Evolutionary conservation across 2,113 vertebrate genomes (phyloP).

Genomic region (Calyptommatus sinebrachiatus): DNA sequence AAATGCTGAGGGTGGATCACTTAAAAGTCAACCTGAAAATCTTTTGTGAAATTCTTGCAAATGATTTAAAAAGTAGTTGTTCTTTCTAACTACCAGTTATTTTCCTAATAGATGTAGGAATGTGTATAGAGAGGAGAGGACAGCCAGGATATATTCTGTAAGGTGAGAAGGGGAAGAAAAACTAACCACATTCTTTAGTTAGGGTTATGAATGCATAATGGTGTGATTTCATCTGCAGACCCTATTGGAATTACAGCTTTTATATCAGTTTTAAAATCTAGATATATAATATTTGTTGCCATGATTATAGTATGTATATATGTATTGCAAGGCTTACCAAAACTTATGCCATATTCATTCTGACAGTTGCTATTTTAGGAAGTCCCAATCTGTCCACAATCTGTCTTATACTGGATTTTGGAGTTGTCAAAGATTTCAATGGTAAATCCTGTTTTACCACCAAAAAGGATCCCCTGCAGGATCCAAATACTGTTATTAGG

Average conservation of each 20-base stretch:
- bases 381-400: too few relatives aligned
- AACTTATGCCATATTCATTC: background rate
- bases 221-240: conserved; percentile 43
- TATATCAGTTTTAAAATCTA: conserved; percentile 5
- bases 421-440: too few relatives aligned
- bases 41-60: background rate
- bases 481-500: too few relatives aligned
- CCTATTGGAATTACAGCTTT: background rate
- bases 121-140: conserved; percentile 34
- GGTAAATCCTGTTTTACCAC: too few relatives aligned
- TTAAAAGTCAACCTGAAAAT: background rate
- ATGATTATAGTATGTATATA: background rate
- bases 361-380: too few relatives aligned
- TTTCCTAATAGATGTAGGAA: conserved; percentile 67
- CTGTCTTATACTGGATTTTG: too few relatives aligned
- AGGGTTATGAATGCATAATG: conserved; percentile 22
- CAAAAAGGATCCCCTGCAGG: too few relatives aligned
- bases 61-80: background rate
- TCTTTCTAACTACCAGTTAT: conserved; percentile 51
- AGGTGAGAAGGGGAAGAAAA: background rate
- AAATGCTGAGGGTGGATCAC: background rate
- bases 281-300: background rate
- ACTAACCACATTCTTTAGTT: conserved; percentile 40
- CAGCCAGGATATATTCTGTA: conserved; percentile 37
- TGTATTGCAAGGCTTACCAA: conserved; percentile 23